Evolutionary conservation across 2,888 invertebrate genomes (phyloP), one percentile per base, ranked within the genome.

Genomic region (Dasypolia templi): DNA sequence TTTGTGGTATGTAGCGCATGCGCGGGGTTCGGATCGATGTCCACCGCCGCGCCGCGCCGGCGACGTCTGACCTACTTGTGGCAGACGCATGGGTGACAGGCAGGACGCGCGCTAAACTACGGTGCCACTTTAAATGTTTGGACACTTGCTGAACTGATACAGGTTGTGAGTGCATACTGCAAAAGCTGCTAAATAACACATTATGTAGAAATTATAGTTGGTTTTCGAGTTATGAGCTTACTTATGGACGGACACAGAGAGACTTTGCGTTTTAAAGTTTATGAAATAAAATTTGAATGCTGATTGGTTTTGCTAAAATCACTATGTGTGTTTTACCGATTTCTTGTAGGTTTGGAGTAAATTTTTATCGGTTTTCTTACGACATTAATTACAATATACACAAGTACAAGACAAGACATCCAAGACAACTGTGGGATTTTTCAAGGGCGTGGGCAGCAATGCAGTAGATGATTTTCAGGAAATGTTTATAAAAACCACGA

Each of bases 31-130:
- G 91, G 95, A 95, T 96, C 95, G 95, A 95, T 96, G 92, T 80
- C 75, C 51, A 53, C 11, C 82, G 53, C 42, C 39, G 68, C 87
- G 93, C 89, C 93, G 91, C 91, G 93, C 90, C 89, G 93, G 91
- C 92, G 92, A 91, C 93, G 93, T 86, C 85, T 95, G 95, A 95
- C 95, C 95, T 91, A 95, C 81, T 93, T 95, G 92, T 88, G 87
- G 86, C 89, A 89, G 89, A 87, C 88, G 79, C 69, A 79, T 81
- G 75, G 42, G 58, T 42, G 61, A n/a, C 49, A 22, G 9, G n/a
- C 71, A 73, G 74, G 49, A 53, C 72, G 59, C 67, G 55, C 84
- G 78, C 68, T 56, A 42, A 35, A 65, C 75, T 46, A 71, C 42
- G 35, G 76, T 85, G 78, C 64, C 29, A 55, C 62, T 65, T 70